phyloP scores from a whole-genome alignment of 1,140 invertebrate species.

The Heterodera carotae region DNA sequence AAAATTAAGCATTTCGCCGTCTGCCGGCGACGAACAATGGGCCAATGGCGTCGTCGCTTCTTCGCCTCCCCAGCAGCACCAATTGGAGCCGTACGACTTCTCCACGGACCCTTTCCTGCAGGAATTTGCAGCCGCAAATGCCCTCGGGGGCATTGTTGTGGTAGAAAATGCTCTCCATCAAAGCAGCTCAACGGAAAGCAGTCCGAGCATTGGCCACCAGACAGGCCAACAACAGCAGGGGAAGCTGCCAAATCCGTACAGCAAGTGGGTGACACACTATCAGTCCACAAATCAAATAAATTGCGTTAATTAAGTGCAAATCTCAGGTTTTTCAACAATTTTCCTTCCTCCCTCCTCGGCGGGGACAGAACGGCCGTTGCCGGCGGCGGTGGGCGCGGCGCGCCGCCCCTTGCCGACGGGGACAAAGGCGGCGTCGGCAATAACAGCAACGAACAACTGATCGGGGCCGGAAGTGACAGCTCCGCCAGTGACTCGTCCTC shows the following conservation, averaged over 20 bases:
- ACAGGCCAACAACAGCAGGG: slow-evolving; percentile 6
- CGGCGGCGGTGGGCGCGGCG: no score
- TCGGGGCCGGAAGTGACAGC: slow-evolving; percentile 17
- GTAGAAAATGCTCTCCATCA: slow-evolving; percentile 24
- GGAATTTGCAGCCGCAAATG: slow-evolving; percentile 21
- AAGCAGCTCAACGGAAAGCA: slow-evolving; percentile 26
- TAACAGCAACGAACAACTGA: slow-evolving; percentile 29
- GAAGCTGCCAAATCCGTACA: slow-evolving; percentile 16
- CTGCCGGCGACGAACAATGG: slow-evolving; percentile 8
- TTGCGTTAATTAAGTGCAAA: background rate
- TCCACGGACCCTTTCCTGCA: slow-evolving; percentile 29
- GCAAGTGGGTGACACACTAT: background rate
- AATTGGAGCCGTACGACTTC: slow-evolving; percentile 29
- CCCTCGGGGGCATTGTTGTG: slow-evolving; percentile 25
- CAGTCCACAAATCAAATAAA: no score
- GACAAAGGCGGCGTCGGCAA: background rate
- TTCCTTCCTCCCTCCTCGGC: slow-evolving; percentile 15
- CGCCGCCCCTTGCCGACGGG: background rate
- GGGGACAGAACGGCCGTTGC: background rate
- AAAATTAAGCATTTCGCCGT: background rate
- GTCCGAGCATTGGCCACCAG: slow-evolving; percentile 8
- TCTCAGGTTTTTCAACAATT: slow-evolving; percentile 24
- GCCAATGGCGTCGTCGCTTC: background rate
- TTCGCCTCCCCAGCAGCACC: slow-evolving; percentile 19
- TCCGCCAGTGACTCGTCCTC: slow-evolving; percentile 5